A percentile compares a stretch with the other conserved stretches of the same genome.
Evolutionary conservation across 2,888 invertebrate genomes (phyloP).

Genomic region (Branchipolynoe longqiensis): DNA sequence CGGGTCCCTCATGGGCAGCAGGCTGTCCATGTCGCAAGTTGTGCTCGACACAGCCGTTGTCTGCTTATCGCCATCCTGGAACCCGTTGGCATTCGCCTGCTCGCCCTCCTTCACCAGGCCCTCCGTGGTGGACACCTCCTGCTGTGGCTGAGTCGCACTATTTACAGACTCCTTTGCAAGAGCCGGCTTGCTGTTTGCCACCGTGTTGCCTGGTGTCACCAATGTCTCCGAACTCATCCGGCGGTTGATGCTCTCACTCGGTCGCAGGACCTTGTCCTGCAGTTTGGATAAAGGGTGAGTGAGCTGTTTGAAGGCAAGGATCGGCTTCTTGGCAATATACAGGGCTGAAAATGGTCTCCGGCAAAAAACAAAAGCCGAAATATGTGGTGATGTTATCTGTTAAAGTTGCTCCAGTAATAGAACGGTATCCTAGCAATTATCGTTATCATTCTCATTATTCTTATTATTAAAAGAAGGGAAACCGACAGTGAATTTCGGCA

Average conservation of each 20-base stretch:
- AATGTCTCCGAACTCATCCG: constrained; percentile 10
- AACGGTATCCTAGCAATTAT: too few relatives aligned
- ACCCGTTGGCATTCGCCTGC: neutral
- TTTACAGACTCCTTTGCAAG: constrained; percentile 7
- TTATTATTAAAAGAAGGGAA: too few relatives aligned
- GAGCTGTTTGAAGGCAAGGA: too few relatives aligned
- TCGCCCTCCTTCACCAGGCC: neutral
- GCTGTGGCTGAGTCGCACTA: constrained; percentile 38
- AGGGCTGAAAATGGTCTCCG: too few relatives aligned
- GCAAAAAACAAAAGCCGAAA: too few relatives aligned
- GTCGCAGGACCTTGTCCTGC: neutral
- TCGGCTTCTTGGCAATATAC: too few relatives aligned
- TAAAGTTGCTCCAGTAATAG: too few relatives aligned
- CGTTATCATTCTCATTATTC: too few relatives aligned
- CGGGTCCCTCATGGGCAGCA: constrained; percentile 9
- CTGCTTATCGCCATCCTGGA: constrained; percentile 19
- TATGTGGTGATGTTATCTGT: too few relatives aligned
- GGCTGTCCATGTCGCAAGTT: neutral
- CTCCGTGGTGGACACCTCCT: neutral
- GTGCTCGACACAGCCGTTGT: neutral
- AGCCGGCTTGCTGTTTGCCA: neutral
- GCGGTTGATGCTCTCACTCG: neutral
- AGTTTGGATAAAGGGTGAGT: too few relatives aligned
- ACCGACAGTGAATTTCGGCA: too few relatives aligned
- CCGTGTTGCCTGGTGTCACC: neutral